Percentiles rank a stretch among this genome's conserved stretches.
Conservation (phyloP, 2,113 vertebrate genomes). For the Coreoperca whiteheadi region DNA sequence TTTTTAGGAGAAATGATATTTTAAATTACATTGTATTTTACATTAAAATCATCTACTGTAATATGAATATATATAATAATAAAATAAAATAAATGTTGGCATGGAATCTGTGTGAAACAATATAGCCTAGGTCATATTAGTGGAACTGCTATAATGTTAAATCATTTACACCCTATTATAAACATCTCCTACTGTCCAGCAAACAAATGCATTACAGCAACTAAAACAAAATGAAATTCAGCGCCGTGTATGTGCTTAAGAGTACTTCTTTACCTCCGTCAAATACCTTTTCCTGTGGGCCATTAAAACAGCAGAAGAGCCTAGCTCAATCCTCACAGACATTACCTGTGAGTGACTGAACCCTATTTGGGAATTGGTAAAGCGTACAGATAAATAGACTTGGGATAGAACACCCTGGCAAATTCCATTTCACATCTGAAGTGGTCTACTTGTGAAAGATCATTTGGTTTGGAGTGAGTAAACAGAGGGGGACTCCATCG, state of each 20-base stretch:
- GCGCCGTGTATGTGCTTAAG: slow-evolving; percentile 85
- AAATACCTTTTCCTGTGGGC: slow-evolving; percentile 90
- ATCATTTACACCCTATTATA: slow-evolving; percentile 87
- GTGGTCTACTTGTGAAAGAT: slow-evolving; percentile 98
- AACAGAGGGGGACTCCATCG: slow-evolving; percentile 94
- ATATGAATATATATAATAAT: no score
- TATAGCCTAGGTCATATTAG: slow-evolving; percentile 6
- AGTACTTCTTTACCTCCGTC: slow-evolving; percentile 92
- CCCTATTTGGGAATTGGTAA: slow-evolving; percentile 96
- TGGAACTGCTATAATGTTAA: slow-evolving; percentile 79
- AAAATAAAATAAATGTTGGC: no score
- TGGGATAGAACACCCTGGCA: slow-evolving; percentile 90
- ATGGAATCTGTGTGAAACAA: background rate
- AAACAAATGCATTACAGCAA: slow-evolving; percentile 91
- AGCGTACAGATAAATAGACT: slow-evolving; percentile 91
- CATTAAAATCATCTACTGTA: slow-evolving; percentile 10
- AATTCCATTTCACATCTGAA: slow-evolving; percentile 99
- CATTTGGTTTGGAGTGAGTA: slow-evolving; percentile 98
- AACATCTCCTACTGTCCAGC: slow-evolving; percentile 87
- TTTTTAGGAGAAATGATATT: slow-evolving; percentile 29
- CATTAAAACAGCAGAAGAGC: slow-evolving; percentile 85
- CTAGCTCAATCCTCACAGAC: slow-evolving; percentile 91
- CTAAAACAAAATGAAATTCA: slow-evolving; percentile 94
- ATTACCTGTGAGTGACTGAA: slow-evolving; percentile 95
- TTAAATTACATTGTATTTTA: slow-evolving; percentile 9